phyloP scores from a whole-genome alignment of 2,113 vertebrate genomes.

The Bos indicus region DNA sequence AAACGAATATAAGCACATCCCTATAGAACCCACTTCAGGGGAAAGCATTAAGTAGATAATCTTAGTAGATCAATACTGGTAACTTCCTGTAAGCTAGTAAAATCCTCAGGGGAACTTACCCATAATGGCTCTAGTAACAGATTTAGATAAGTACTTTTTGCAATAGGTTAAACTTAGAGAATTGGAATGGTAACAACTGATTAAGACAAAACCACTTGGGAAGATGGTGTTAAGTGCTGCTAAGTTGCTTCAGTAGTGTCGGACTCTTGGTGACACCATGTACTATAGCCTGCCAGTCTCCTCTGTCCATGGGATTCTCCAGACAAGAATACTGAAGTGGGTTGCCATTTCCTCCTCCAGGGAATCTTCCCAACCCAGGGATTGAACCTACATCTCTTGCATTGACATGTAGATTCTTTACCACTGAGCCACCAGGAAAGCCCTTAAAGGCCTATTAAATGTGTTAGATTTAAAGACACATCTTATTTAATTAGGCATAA shows the following conservation, averaged over 20 bases:
- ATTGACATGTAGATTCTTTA: not conserved
- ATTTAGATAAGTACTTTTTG: not conserved
- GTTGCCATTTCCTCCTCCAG: not conserved
- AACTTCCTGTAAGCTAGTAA: not conserved
- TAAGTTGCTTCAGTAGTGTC: not conserved
- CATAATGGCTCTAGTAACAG: not conserved
- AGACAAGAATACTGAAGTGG: not conserved
- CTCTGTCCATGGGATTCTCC: not conserved
- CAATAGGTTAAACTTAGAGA: not conserved
- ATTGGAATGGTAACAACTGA: not conserved
- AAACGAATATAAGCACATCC: not conserved
- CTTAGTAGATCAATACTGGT: not conserved
- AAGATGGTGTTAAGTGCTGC: not conserved
- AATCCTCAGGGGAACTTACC: not conserved
- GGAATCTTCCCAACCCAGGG: not conserved
- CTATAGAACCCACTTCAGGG: not conserved
- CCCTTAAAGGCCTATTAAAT: not conserved
- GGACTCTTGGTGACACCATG: not conserved
- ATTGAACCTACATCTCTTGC: not conserved
- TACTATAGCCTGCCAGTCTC: not conserved
- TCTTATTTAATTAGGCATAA: not conserved
- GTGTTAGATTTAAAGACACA: not conserved
- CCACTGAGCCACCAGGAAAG: not conserved
- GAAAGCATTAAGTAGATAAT: not conserved
- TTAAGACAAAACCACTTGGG: not conserved